Base-by-base conservation (phyloP, 2,888 invertebrate genomes). In the Corbicula japonica region DNA sequence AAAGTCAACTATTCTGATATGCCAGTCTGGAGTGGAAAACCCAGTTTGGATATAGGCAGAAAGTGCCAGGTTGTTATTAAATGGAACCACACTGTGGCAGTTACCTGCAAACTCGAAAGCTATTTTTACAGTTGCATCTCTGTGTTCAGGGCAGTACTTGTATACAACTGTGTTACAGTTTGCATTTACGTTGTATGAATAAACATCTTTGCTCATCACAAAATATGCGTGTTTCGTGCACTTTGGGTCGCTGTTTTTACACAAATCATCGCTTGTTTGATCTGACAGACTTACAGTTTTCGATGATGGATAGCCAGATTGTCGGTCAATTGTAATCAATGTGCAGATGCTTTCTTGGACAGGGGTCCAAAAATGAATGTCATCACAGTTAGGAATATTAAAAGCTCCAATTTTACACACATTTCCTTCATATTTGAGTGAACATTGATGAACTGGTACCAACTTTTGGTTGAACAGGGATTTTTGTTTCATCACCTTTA, bases 1-100 rank as follows among this genome's bases (percentile, higher is more conserved):
- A n/a, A 50, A 50, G 23, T 50, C 50, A 2, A 50, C 23, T 12
- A 26, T 26, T n/a, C 28, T 23, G 12, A 50, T 23, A 8, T 50
- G 50, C 50, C 50, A 50, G 50, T 10, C 23, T 23, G 50, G 50
- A n/a, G 28, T 23, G n/a, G 15, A 50, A 23, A 50, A 50, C 28
- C 50, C 50, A 6, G 50, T 50, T n/a, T 4, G 3, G 3, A 50
- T 23, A n/a, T 50, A 23, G 4, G 28, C 3, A n/a, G 6, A 50
- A n/a, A 50, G 23, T 50, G 50, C 50, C n/a, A 23, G 23, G 50
- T 28, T 28, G 28, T 50, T 50, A 23, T 23, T 15, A 23, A 50
- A 50, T 12, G 50, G 50, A n/a, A 23, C 50, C 21, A 50, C 50
- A 8, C 50, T n/a, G 23, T 50, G n/a, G 3, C 21, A 50, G 6